A percentile compares a stretch with the other conserved stretches of the same genome.
These are phyloP conservation scores for Helleia helle DNA, from an alignment of 2,888 invertebrate species.

Conservation along the genomic window DNA sequence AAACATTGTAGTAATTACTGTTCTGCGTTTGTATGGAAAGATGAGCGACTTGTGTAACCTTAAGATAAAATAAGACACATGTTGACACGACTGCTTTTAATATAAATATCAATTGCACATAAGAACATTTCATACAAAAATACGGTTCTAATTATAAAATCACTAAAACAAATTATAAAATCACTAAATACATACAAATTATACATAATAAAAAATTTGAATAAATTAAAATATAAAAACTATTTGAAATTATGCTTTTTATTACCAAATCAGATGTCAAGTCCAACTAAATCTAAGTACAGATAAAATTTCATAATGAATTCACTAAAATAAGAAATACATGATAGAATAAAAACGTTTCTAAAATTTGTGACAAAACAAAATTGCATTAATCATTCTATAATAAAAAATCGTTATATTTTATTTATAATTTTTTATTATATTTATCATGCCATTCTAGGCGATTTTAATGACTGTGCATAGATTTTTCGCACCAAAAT, in stretches of 20 bases:
- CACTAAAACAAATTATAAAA: constrained; percentile 66
- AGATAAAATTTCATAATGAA: constrained; percentile 17
- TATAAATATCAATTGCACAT: constrained; percentile 71
- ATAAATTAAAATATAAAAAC: constrained; percentile 17
- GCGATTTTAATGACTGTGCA: no score
- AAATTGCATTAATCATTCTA: background rate
- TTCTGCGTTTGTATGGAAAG: no score
- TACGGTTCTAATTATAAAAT: constrained; percentile 68
- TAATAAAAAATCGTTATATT: no score
- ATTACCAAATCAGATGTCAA: constrained; percentile 51
- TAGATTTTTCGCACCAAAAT: no score
- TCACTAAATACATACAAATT: constrained; percentile 32
- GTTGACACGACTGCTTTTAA: constrained; percentile 61
- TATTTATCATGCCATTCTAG: no score
- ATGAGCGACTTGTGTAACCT: no score
- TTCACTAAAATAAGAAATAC: constrained; percentile 10
- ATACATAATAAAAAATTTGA: constrained; percentile 24
- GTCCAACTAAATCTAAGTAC: constrained; percentile 20
- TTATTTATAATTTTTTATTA: no score
- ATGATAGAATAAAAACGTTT: no score
- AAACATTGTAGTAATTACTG: no score
- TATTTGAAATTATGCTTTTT: constrained; percentile 24
- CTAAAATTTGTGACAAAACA: background rate
- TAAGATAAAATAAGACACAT: constrained; percentile 18
- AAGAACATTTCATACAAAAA: constrained; percentile 71